Conservation (phyloP, 2,113 vertebrate genomes). For the Calidris pugnax region DNA sequence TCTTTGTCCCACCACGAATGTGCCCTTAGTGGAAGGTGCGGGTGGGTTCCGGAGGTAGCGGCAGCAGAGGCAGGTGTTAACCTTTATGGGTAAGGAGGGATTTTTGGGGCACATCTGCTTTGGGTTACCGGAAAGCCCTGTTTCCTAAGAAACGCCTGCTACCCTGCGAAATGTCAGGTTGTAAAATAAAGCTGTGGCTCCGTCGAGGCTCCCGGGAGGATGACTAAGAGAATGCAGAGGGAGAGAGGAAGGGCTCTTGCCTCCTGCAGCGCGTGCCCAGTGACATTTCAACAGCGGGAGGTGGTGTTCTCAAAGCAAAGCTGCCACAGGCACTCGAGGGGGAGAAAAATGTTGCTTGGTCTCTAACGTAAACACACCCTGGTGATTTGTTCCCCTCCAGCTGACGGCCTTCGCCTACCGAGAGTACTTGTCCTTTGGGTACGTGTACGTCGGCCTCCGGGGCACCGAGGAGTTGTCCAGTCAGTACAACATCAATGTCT, state of each 20-base stretch:
- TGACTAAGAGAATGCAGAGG: not conserved
- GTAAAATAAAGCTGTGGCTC: not conserved
- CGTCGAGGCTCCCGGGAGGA: fast-evolving
- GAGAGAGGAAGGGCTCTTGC: not conserved
- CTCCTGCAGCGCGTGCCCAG: fast-evolving
- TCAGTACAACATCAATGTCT: slow-evolving; percentile 88
- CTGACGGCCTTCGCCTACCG: slow-evolving; percentile 90
- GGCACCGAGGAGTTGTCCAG: slow-evolving; percentile 84
- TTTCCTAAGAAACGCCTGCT: not conserved
- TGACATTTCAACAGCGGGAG: not conserved
- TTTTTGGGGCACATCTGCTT: not conserved
- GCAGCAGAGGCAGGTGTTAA: not conserved
- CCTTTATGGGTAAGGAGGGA: not conserved
- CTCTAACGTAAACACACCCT: fast-evolving
- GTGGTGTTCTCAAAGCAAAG: not conserved
- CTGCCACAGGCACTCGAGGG: fast-evolving
- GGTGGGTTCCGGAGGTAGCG: not conserved
- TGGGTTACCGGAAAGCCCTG: not conserved
- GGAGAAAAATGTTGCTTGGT: not conserved
- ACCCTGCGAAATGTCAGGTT: not conserved
- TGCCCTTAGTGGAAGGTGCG: not conserved
- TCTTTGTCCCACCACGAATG: not conserved
- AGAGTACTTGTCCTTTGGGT: slow-evolving; percentile 92
- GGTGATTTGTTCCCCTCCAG: slow-evolving; percentile 58
- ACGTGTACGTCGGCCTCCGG: slow-evolving; percentile 85